These are phyloP conservation scores for Microplitis mediator DNA, from an alignment of 1,140 invertebrate genomes.

Conservation along the genomic window DNA sequence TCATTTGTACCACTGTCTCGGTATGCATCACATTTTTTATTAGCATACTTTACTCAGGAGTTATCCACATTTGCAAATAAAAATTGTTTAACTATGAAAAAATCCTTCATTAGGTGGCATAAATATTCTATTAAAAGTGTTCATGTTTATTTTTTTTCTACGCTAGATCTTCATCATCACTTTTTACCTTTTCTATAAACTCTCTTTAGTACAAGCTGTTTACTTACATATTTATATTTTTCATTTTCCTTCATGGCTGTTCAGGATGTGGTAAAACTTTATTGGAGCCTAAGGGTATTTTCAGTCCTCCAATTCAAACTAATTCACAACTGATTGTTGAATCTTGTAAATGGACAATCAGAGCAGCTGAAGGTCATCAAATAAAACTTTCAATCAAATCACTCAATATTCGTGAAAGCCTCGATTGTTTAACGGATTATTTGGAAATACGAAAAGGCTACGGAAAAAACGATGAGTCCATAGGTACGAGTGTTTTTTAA, in stretches of 20 bases:
- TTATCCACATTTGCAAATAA: too few species aligned
- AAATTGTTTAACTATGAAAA: too few species aligned
- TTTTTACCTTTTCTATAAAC: too few species aligned
- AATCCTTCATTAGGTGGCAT: too few species aligned
- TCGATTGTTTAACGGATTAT: constrained; percentile 87
- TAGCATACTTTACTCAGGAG: too few species aligned
- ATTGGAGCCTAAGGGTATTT: constrained; percentile 84
- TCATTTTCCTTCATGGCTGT: too few species aligned
- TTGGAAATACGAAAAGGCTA: constrained; percentile 94
- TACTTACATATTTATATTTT: too few species aligned
- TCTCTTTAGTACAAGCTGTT: too few species aligned
- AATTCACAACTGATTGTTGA: constrained; percentile 67
- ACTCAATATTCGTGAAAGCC: constrained; percentile 86
- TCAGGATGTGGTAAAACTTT: constrained; percentile 91
- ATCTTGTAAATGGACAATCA: constrained; percentile 94
- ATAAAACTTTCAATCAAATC: constrained; percentile 91
- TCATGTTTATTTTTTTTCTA: too few species aligned
- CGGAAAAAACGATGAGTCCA: constrained; percentile 82
- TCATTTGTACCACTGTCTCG: constrained; percentile 92
- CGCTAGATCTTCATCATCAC: too few species aligned
- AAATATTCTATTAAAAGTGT: too few species aligned
- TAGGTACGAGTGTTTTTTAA: too few species aligned
- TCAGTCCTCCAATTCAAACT: constrained; percentile 78
- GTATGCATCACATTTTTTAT: constrained; percentile 71
- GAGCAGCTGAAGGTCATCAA: constrained; percentile 93